A percentile compares a stretch with the other conserved stretches of the same genome.
phyloP scores from a whole-genome alignment of 2,888 invertebrate genomes.

The Diaphora mendica region DNA sequence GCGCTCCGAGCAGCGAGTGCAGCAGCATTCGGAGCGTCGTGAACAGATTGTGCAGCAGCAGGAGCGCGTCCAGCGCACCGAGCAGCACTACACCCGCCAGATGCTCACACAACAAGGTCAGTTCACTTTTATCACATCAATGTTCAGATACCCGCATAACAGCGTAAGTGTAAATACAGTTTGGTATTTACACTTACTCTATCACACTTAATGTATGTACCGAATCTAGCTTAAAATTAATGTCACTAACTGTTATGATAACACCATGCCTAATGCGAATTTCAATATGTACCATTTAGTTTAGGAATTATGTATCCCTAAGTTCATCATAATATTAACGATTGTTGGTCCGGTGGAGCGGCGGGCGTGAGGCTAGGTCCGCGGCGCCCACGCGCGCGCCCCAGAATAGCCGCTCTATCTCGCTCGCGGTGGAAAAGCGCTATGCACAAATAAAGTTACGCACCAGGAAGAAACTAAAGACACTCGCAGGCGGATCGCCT shows the following conservation, averaged over 20 bases:
- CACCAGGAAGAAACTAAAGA: slow-evolving; percentile 76
- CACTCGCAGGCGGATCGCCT: slow-evolving; percentile 61
- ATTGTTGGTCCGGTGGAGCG: slow-evolving; percentile 47
- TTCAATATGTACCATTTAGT: slow-evolving; percentile 38
- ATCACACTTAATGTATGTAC: slow-evolving; percentile 19
- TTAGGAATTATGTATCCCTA: slow-evolving; percentile 39
- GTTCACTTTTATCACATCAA: slow-evolving; percentile 25
- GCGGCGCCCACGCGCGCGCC: slow-evolving; percentile 71
- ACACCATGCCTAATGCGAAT: slow-evolving; percentile 60
- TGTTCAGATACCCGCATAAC: slow-evolving; percentile 7
- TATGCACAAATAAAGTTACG: slow-evolving; percentile 82
- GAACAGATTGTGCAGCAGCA: slow-evolving; percentile 86
- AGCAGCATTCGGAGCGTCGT: slow-evolving; percentile 74
- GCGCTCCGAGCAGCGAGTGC: slow-evolving; percentile 80
- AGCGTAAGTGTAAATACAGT: neutral
- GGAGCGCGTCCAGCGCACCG: slow-evolving; percentile 85
- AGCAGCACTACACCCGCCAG: slow-evolving; percentile 93
- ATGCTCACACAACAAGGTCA: slow-evolving; percentile 88
- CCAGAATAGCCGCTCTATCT: slow-evolving; percentile 81
- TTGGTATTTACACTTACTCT: slow-evolving; percentile 5
- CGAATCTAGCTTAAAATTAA: slow-evolving; percentile 37
- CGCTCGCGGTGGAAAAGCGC: slow-evolving; percentile 79
- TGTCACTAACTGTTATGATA: slow-evolving; percentile 35
- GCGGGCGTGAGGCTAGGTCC: slow-evolving; percentile 49
- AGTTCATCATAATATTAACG: slow-evolving; percentile 49